Base-by-base conservation (phyloP, 2,888 invertebrate genomes). In the Blomia tropicalis region DNA sequence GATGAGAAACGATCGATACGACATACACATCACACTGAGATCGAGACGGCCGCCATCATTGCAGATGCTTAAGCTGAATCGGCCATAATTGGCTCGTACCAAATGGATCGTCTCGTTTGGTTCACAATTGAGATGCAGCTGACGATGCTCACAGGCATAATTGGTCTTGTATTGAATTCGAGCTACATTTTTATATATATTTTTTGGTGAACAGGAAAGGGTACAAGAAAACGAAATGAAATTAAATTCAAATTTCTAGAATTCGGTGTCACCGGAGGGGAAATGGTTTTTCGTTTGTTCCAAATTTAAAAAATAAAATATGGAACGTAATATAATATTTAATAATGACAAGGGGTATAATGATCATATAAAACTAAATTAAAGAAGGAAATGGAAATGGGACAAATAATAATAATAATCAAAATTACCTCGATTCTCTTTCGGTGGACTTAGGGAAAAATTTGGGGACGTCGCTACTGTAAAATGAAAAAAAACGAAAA, bases 21-120 rank as follows among this genome's bases (percentile, higher is more conserved):
- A 87, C 85, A 89, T 89, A 75, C 92, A 93, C 77, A 90, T 89
- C 70, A 92, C 87, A 73, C 89, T 88, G 91, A 91, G 92, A 71
- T 90, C 88, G n/a, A 88, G 88, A 75, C 89, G 84, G 68, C 91
- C 91, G 73, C 89, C 87, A 75, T 90, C 89, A 76, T 93, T 92
- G 79, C 93, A 93, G 74, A 92, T 88, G 71, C 87, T 87, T 75
- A 92, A 87, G 68, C 88, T 90, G 77, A 90, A 92, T 71, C 73
- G 81, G 60, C 92, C 92, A 74, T 91, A 93, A 79, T 92, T 92
- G 66, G 92, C 92, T 68, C 91, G 81, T 74, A 89, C 85, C 71
- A 93, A 80, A 73, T 88, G 85, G 71, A 93, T 91, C 66, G 87
- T 79, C 70, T 87, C 85, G n/a, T 87, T 88, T 69, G 85, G 84